These are phyloP conservation scores for Echinometra lucunter DNA, from an alignment of 53 echinoderm and acorn worm species.

Conservation along the genomic window DNA sequence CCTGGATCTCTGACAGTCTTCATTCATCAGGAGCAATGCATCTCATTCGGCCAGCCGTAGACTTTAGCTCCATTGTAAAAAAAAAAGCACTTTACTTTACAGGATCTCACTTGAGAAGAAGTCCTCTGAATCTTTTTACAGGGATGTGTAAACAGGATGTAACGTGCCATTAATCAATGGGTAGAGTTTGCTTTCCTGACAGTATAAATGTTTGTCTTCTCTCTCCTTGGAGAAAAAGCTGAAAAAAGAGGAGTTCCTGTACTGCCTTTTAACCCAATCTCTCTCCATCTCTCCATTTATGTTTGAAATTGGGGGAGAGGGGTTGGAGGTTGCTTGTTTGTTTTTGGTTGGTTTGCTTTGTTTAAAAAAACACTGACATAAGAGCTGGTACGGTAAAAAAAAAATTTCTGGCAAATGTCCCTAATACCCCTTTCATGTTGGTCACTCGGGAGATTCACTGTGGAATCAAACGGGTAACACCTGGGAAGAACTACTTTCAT, in stretches of 20 bases:
- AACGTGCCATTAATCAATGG: conserved; percentile 58
- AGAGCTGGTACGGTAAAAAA: too few species aligned
- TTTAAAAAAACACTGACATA: too few species aligned
- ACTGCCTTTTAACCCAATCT: not conserved
- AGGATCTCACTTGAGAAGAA: conserved; percentile 13
- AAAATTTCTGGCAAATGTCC: too few species aligned
- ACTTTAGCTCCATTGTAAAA: conserved; percentile 38
- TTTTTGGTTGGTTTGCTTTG: too few species aligned
- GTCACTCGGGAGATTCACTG: too few species aligned
- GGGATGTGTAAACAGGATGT: conserved; percentile 54
- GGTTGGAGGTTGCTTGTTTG: too few species aligned
- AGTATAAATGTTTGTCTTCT: not conserved
- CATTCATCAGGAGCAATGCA: conserved; percentile 21
- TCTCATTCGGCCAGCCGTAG: conserved; percentile 36
- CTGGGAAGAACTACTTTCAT: too few species aligned
- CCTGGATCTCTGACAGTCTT: not conserved
- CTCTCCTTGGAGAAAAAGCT: not conserved
- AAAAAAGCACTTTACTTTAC: conserved; percentile 37
- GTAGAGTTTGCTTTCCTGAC: not conserved
- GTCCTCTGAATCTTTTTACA: conserved; percentile 43
- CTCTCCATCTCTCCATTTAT: not conserved
- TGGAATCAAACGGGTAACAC: too few species aligned
- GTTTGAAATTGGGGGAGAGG: too few species aligned
- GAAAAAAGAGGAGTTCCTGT: not conserved
- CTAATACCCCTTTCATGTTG: too few species aligned